Evolutionary conservation across 1,140 invertebrate species (phyloP).

Genomic region (Latrodectus geometricus): DNA sequence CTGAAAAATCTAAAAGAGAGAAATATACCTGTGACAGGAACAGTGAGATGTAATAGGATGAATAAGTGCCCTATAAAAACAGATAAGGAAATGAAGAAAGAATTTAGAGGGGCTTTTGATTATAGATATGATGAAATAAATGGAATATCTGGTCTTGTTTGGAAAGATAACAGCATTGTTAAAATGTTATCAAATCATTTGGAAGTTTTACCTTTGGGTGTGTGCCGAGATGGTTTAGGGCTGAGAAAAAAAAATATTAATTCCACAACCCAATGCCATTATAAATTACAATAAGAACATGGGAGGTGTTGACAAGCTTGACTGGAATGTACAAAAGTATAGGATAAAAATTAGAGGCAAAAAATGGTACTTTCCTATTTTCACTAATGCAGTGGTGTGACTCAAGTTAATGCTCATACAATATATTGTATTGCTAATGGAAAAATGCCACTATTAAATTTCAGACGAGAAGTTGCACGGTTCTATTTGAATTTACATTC

Average conservation of each 20-base stretch:
- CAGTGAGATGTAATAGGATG: conserved; percentile 32
- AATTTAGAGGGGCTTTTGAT: conserved; percentile 2
- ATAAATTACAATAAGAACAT: conserved; percentile 41
- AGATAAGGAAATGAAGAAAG: conserved; percentile 24
- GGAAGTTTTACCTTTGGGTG: conserved; percentile 41
- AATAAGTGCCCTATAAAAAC: conserved; percentile 36
- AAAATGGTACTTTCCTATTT: conserved; percentile 42
- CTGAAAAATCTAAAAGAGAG: conserved; percentile 38
- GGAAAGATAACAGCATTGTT: conserved; percentile 41
- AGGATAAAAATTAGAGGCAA: conserved; percentile 40
- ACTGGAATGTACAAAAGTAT: conserved; percentile 40
- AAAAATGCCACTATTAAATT: conserved; percentile 39
- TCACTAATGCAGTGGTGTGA: conserved; percentile 36
- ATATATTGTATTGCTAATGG: conserved; percentile 42
- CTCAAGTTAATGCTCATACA: conserved; percentile 38
- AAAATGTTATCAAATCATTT: conserved; percentile 43
- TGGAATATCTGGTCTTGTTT: conserved; percentile 29
- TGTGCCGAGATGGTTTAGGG: no score
- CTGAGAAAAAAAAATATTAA: no score
- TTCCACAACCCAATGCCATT: no score
- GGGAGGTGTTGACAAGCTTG: conserved; percentile 38
- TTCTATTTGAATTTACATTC: conserved; percentile 38
- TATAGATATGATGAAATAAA: conserved; percentile 9
- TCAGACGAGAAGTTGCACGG: conserved; percentile 32
- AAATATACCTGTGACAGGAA: conserved; percentile 34